These are phyloP conservation scores for Parapristionchus giblindavisi DNA, from an alignment of 2,888 invertebrate species.

Conservation along the genomic window DNA sequence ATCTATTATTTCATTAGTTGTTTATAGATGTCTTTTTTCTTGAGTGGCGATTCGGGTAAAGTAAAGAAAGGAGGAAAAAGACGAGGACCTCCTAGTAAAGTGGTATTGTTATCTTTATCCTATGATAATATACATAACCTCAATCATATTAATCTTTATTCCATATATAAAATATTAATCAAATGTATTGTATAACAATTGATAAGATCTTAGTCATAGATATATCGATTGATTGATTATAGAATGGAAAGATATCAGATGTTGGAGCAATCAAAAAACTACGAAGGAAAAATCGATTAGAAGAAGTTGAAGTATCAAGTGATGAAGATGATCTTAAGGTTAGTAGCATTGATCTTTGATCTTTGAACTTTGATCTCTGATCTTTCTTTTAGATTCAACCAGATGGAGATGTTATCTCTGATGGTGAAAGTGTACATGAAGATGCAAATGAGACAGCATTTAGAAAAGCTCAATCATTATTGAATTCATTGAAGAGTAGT, in stretches of 20 bases:
- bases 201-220: neutral
- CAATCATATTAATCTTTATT: no score
- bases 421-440: conserved; percentile 10
- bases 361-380: no score
- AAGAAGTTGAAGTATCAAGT: conserved; percentile 26
- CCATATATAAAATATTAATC: no score
- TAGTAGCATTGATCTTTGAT: no score
- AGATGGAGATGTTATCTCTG: conserved; percentile 6
- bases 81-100: conserved; percentile 4
- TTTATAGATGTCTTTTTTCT: conserved; percentile 28
- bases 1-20: neutral
- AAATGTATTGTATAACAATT: no score
- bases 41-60: conserved; percentile 21
- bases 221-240: neutral
- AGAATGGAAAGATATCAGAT: neutral
- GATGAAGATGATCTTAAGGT: conserved; percentile 32
- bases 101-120: neutral
- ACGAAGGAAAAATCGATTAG: neutral
- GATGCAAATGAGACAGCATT: conserved; percentile 29
- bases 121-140: no score
- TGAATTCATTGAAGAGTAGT: conserved; percentile 43
- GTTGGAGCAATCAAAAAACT: neutral
- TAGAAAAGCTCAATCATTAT: conserved; percentile 41
- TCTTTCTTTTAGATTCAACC: no score
- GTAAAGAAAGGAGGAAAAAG: conserved; percentile 6